Evolutionary conservation across 1,140 invertebrate genomes (phyloP).

Genomic region (Psilanteris sp.): DNA sequence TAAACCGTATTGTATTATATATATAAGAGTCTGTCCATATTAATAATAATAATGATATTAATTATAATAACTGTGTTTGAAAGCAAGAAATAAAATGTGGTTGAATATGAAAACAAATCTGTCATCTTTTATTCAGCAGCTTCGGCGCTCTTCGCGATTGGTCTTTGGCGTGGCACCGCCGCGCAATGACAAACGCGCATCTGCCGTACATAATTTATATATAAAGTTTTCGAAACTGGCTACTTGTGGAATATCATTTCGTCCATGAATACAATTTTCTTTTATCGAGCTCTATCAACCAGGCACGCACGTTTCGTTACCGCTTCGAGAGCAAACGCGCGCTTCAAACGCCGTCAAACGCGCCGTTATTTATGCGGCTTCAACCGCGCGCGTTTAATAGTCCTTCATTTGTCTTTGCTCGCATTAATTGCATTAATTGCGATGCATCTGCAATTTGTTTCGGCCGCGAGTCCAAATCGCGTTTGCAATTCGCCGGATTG

Average conservation of each 20-base stretch:
- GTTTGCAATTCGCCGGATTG: no score
- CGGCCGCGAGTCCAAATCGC: no score
- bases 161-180: conserved; percentile 13
- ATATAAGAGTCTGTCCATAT: conserved; percentile 81
- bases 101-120: conserved; percentile 76
- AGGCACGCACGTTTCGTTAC: no score
- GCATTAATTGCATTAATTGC: no score
- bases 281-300: conserved; percentile 23
- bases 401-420: no score
- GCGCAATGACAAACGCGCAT: conserved; percentile 21
- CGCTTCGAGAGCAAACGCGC: no score
- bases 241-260: conserved; percentile 41
- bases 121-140: conserved; percentile 45
- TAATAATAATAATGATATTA: conserved; percentile 79
- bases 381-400: no score
- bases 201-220: conserved; percentile 32
- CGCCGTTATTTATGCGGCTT: no score
- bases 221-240: conserved; percentile 26
- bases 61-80: conserved; percentile 81
- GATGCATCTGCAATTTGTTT: no score
- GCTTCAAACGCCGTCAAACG: no score
- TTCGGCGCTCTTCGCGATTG: conserved; percentile 17
- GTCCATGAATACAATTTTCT: conserved; percentile 4
- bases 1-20: conserved; percentile 81
- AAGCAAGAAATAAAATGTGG: conserved; percentile 81